Conservation (phyloP, 2,888 invertebrate genomes). For the Sesamia inferens region DNA sequence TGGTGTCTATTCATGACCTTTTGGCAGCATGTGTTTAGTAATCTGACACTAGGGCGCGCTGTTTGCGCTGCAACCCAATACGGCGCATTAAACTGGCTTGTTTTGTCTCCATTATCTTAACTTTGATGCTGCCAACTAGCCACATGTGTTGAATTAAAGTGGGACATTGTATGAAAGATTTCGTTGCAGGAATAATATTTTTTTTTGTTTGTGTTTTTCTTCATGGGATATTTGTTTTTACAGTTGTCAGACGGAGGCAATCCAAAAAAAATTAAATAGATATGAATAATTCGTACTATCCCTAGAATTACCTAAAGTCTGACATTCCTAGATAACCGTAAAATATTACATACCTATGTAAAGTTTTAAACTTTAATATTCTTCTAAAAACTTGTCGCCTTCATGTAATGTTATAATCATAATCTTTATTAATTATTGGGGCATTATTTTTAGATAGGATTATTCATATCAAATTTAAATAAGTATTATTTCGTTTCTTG, state of each 20-base stretch:
- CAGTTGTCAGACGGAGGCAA: background rate
- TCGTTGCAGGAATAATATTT: slow-evolving; percentile 10
- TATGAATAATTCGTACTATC: background rate
- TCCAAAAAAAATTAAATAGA: background rate
- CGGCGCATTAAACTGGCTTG: slow-evolving; percentile 86
- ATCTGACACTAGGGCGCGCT: slow-evolving; percentile 81
- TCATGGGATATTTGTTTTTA: background rate
- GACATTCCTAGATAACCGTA: too few relatives aligned
- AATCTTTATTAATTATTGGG: too few relatives aligned
- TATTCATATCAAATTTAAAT: too few relatives aligned
- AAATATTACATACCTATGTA: too few relatives aligned
- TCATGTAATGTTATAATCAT: too few relatives aligned
- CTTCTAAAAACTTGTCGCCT: too few relatives aligned
- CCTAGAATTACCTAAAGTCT: background rate
- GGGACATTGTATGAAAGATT: slow-evolving; percentile 46
- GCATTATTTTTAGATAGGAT: too few relatives aligned
- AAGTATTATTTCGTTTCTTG: too few relatives aligned
- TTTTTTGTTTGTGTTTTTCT: background rate
- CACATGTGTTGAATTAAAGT: slow-evolving; percentile 72
- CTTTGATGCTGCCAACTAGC: slow-evolving; percentile 87
- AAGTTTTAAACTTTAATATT: too few relatives aligned
- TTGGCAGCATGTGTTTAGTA: slow-evolving; percentile 83
- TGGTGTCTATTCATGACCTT: slow-evolving; percentile 85
- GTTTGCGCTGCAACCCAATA: slow-evolving; percentile 87
- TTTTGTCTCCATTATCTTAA: slow-evolving; percentile 88